A percentile compares a stretch with the other conserved stretches of the same genome.
Conservation (phyloP, 2,797 vertebrate species). For the Diglossa cyanea region DNA sequence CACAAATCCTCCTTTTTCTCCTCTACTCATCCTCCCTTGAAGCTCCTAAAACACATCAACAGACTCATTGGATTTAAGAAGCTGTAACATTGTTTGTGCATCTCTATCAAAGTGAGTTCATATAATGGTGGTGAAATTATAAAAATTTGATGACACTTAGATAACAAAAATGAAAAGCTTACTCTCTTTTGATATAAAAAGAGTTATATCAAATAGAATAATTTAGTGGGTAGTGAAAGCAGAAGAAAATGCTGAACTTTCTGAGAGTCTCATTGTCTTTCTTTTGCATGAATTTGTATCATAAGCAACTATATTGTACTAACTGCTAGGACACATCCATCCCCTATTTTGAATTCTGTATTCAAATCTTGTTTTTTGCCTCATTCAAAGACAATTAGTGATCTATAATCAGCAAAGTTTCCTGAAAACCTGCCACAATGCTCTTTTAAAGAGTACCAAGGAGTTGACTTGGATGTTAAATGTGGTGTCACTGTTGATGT, state of each 20-base stretch:
- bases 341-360: rapidly evolving
- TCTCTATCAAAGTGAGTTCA: not conserved
- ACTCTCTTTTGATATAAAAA: not conserved
- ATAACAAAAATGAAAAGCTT: not conserved
- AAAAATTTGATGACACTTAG: not conserved
- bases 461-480: not conserved
- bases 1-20: not conserved
- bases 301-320: not conserved
- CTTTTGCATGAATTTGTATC: not conserved
- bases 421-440: not conserved
- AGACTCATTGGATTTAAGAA: not conserved
- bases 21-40: too few relatives aligned
- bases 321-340: not conserved
- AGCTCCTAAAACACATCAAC: not conserved
- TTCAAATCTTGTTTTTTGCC: not conserved
- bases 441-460: not conserved
- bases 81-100: not conserved
- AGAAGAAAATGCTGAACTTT: too few relatives aligned
- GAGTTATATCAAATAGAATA: not conserved
- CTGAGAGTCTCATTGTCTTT: too few relatives aligned
- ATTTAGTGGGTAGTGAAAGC: too few relatives aligned
- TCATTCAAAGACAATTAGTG: not conserved
- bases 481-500: not conserved
- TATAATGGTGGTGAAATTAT: not conserved
- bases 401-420: not conserved